phyloP scores from a whole-genome alignment of 92 coral and sea anemone species.

The Anthopleura xanthogrammica region DNA sequence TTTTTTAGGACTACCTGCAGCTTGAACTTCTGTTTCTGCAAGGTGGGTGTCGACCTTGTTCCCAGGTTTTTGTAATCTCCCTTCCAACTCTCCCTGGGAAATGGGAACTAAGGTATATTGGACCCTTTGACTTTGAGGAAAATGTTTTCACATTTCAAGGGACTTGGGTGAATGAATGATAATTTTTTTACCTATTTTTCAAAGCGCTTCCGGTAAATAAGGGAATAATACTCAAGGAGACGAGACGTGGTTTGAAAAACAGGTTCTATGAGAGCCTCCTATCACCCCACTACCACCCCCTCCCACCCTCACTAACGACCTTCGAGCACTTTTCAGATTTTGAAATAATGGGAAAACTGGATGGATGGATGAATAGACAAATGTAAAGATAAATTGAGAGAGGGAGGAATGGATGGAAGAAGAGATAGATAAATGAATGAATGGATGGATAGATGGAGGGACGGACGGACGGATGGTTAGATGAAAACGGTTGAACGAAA shows the following conservation, averaged over 20 bases:
- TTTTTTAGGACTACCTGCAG: conserved; percentile 20
- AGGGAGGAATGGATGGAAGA: background rate
- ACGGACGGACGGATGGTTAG: background rate
- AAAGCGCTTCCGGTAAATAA: background rate
- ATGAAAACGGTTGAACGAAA: background rate
- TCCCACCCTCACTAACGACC: too few species aligned
- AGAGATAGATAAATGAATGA: background rate
- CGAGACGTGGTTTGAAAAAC: background rate
- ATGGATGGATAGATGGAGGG: background rate
- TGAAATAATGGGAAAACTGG: background rate
- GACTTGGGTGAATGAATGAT: background rate
- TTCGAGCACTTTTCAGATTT: too few species aligned
- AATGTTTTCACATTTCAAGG: too few species aligned
- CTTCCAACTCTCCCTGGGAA: conserved; percentile 10
- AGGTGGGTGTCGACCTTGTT: conserved; percentile 52
- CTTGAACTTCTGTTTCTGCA: background rate
- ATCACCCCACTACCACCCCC: too few species aligned
- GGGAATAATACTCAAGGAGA: background rate
- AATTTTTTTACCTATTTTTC: too few species aligned
- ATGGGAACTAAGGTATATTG: background rate
- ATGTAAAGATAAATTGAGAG: background rate
- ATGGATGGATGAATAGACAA: background rate
- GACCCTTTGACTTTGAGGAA: background rate
- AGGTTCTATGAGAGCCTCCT: too few species aligned
- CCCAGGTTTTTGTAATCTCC: conserved; percentile 30